Evolutionary conservation across 1,140 invertebrate genomes (phyloP), one percentile per base, ranked within the genome.

Genomic region (Prorops nasuta): DNA sequence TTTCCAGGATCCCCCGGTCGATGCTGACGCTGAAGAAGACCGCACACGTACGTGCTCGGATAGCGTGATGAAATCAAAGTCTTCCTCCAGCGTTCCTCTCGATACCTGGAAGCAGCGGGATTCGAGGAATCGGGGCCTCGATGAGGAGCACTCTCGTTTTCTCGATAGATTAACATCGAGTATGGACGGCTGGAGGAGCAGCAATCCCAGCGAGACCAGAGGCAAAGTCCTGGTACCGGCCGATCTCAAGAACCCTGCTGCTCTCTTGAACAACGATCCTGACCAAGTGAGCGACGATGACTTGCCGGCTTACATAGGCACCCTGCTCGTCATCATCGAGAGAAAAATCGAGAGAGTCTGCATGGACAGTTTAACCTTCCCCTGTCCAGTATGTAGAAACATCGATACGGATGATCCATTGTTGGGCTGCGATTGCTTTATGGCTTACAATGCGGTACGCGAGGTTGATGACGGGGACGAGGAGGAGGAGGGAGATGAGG

Each of bases 281-380:
- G 69, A 69, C 19, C 63, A 72, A 4, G 49, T 72, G 28, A 58
- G 54, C 14, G 78, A 78, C 51, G 74, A 79, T 19, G 81, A 83
- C 28, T 61, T 86, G 34, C 82, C 83, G 15, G 79, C 81, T 47
- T 74, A 85, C 47, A 77, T 86, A 44, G 80, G 83, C 54, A 83
- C 79, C 58, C 75, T 86, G 18, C 69, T 87, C 32, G 81, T 86
- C 16, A 83, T 81, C 39, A 83, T 86, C 17, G 85, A 87, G 66
- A 79, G 82, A n/a, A 83, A 81, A 50, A 84, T 87, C 54, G 82
- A 84, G 60, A 76, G 84, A 20, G 80, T 86, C 22, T 84, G 84
- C 19, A 63, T 86, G 18, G 84, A 86, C 64, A 83, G 85, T 56
- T 66, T 87, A 34, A 78, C 81, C 36, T 85, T 84, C 66, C 83